These are phyloP conservation scores for Aphidius ervi DNA, from an alignment of 1,140 invertebrate genomes.

Conservation along the genomic window DNA sequence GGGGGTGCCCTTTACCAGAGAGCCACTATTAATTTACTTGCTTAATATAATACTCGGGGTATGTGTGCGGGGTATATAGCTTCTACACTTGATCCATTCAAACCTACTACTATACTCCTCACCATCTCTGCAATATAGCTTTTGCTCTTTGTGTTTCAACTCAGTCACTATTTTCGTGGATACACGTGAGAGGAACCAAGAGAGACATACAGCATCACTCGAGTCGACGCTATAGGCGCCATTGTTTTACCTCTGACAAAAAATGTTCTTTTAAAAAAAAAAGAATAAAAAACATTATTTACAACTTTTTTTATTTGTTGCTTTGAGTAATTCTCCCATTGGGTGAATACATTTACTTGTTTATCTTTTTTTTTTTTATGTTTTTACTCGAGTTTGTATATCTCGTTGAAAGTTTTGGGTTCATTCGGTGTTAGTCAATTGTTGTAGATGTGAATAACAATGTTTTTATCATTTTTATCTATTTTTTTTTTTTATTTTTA, in stretches of 20 bases:
- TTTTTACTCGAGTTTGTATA: too few species aligned
- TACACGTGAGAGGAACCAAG: constrained; percentile 13
- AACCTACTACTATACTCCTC: constrained; percentile 6
- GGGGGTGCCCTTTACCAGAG: constrained; percentile 18
- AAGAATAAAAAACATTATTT: too few species aligned
- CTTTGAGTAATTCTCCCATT: too few species aligned
- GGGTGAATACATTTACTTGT: too few species aligned
- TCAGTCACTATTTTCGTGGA: background rate
- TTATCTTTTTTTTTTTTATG: too few species aligned
- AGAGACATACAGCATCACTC: constrained; percentile 13
- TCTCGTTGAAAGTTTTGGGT: too few species aligned
- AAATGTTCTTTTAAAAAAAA: too few species aligned
- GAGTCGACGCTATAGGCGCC: constrained; percentile 9
- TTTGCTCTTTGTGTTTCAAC: constrained; percentile 12
- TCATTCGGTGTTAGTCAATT: too few species aligned
- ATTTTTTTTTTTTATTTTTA: too few species aligned
- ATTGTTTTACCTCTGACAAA: constrained; percentile 29
- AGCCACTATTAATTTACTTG: constrained; percentile 51
- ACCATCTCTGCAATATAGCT: background rate
- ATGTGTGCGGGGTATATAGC: constrained; percentile 11
- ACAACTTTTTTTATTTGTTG: too few species aligned
- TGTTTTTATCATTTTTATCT: too few species aligned
- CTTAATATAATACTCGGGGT: constrained; percentile 44
- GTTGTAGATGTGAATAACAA: too few species aligned
- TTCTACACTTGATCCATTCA: constrained; percentile 21